Percentiles rank a stretch among this genome's conserved stretches.
phyloP scores from a whole-genome alignment of 2,888 invertebrate species.

The Barypeithes pellucidus region DNA sequence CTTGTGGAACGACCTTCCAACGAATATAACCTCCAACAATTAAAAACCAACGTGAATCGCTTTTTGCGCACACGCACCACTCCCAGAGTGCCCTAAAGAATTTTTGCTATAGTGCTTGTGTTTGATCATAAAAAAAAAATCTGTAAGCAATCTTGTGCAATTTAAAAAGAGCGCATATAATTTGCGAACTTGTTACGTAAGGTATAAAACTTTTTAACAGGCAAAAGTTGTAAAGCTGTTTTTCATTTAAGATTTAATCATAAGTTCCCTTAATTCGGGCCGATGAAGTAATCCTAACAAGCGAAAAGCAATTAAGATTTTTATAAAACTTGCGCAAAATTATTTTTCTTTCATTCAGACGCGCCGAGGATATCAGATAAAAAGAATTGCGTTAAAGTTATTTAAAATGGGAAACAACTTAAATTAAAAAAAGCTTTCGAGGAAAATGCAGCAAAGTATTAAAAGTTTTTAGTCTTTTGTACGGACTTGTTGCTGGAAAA shows the following conservation, averaged over 20 bases:
- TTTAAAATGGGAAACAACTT: conserved; percentile 25
- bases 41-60: too few species aligned
- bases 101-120: too few species aligned
- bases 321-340: conserved; percentile 19
- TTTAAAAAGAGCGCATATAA: conserved; percentile 31
- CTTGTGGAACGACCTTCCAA: too few species aligned
- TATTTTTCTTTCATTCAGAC: conserved; percentile 32
- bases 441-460: conserved; percentile 19
- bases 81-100: too few species aligned
- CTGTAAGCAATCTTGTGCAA: conserved; percentile 1
- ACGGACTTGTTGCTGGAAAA: conserved; percentile 16
- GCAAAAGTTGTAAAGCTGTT: conserved; percentile 33
- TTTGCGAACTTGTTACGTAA: conserved; percentile 32
- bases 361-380: conserved; percentile 11
- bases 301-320: conserved; percentile 39
- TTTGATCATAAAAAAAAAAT: too few species aligned
- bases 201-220: conserved; percentile 39
- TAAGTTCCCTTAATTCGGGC: conserved; percentile 31
- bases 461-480: conserved; percentile 21
- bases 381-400: conserved; percentile 27
- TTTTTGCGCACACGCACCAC: too few species aligned
- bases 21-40: too few species aligned
- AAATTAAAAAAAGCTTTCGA: conserved; percentile 17
- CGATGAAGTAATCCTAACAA: conserved; percentile 36
- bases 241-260: conserved; percentile 36